A percentile compares a stretch with the other conserved stretches of the same genome.
phyloP scores from a whole-genome alignment of 2,888 invertebrate genomes.

The Tipula lateralis region DNA sequence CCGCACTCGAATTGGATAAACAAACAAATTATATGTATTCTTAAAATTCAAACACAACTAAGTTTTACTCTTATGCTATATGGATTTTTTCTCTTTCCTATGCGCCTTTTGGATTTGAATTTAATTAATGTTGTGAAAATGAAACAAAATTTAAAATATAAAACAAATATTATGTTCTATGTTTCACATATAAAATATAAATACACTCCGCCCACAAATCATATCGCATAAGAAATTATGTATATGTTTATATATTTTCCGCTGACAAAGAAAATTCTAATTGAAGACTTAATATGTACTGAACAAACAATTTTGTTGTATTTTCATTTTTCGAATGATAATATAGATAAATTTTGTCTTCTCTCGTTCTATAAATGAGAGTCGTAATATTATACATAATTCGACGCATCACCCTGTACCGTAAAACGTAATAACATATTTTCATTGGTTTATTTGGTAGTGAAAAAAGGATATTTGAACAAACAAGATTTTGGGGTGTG shows the following conservation, averaged over 20 bases:
- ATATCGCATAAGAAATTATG: background rate
- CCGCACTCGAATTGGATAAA: background rate
- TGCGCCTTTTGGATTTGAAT: background rate
- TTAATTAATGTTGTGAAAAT: background rate
- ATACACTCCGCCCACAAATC: background rate
- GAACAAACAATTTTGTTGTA: background rate
- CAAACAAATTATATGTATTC: slow-evolving; percentile 12
- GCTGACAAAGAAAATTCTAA: background rate
- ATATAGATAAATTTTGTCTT: background rate
- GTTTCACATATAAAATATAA: background rate
- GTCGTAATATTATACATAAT: background rate
- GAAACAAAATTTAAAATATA: background rate
- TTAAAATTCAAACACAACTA: background rate
- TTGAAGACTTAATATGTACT: background rate
- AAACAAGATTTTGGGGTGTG: background rate
- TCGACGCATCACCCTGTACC: background rate
- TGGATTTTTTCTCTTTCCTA: background rate
- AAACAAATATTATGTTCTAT: background rate
- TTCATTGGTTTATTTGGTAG: background rate
- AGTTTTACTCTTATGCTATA: background rate
- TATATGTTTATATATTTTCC: background rate
- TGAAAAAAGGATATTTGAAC: background rate
- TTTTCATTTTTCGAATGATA: background rate
- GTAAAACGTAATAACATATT: background rate
- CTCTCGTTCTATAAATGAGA: background rate